phyloP scores from a whole-genome alignment of 64 coral and sea anemone species.

The Montipora cactus region DNA sequence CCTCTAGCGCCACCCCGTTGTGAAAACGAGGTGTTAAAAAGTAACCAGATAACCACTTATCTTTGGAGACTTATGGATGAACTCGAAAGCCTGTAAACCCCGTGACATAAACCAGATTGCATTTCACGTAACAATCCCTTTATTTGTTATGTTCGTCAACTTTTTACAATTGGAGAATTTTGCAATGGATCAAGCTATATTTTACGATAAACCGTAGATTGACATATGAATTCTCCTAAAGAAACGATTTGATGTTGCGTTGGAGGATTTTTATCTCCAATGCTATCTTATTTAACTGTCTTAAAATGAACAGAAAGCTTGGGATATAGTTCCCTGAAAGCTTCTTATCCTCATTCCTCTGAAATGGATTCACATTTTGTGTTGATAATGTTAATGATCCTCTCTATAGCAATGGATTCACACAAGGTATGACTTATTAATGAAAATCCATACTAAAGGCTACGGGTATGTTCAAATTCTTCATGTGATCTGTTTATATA shows the following conservation, averaged over 20 bases:
- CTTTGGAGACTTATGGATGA: constrained; percentile 7
- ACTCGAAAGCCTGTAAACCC: background rate
- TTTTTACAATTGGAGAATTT: background rate
- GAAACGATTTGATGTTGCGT: background rate
- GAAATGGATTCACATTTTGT: background rate
- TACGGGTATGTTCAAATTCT: background rate
- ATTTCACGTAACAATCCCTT: constrained; percentile 22
- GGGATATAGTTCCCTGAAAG: background rate
- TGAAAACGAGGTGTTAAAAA: constrained; percentile 33
- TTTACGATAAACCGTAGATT: background rate
- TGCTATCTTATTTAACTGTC: constrained; percentile 17
- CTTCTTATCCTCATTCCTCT: background rate
- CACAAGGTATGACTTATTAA: background rate
- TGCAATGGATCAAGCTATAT: background rate
- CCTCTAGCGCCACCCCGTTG: background rate
- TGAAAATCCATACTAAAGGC: background rate
- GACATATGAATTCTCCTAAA: background rate
- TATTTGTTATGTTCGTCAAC: constrained; percentile 20
- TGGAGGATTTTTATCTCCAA: constrained; percentile 14
- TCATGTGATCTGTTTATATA: background rate
- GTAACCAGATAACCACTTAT: constrained; percentile 49
- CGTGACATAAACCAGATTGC: background rate
- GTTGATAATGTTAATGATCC: background rate
- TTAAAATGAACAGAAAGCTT: background rate
- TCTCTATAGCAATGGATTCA: background rate